Evolutionary conservation across 1,140 invertebrate species (phyloP).

Genomic region (Euglossa dilemma): DNA sequence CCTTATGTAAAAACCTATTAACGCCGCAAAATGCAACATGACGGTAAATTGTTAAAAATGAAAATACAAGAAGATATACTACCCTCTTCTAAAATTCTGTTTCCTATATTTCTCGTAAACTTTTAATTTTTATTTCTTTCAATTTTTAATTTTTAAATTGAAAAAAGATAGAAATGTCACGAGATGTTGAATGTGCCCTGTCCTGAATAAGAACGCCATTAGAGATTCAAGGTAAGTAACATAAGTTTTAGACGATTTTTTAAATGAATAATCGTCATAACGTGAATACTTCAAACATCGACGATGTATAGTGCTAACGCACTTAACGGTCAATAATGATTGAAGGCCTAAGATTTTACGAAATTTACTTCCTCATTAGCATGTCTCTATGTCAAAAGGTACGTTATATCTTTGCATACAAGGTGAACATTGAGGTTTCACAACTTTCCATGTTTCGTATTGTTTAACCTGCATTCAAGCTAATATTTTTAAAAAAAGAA

Average conservation of each 20-base stretch:
- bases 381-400: not conserved
- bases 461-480: not conserved
- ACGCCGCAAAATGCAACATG: not conserved
- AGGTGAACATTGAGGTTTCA: not conserved
- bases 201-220: not conserved
- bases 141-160: not conserved
- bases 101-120: not conserved
- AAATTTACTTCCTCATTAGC: constrained; percentile 16
- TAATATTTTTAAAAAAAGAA: not conserved
- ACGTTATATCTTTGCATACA: not conserved
- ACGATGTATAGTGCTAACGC: not conserved
- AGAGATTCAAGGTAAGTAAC: constrained; percentile 6
- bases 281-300: not conserved
- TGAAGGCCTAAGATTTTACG: not conserved
- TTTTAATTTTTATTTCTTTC: not conserved
- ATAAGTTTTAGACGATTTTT: not conserved
- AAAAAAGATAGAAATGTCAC: too few species aligned
- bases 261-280: not conserved
- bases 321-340: not conserved
- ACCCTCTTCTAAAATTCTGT: not conserved
- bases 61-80: not conserved
- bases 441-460: not conserved
- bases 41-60: not conserved
- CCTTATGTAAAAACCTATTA: constrained; percentile 6
- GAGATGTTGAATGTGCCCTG: not conserved